phyloP scores from a whole-genome alignment of 2,113 vertebrate species.

The Pandion haliaetus region DNA sequence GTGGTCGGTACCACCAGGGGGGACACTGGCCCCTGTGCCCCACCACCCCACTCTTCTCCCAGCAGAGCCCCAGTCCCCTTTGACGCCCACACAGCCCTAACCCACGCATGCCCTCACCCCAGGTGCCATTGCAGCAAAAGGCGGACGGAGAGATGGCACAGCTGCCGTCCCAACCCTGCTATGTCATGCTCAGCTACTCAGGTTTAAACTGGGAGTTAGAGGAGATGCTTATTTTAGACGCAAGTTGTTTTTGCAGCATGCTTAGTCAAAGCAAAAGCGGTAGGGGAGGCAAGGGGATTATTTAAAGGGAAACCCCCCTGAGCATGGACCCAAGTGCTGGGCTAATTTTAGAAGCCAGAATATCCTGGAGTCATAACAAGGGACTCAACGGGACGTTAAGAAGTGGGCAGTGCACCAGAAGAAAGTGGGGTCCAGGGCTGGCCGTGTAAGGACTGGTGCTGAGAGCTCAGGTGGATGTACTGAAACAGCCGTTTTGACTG shows the following conservation, averaged over 20 bases:
- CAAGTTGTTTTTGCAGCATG: constrained; percentile 65
- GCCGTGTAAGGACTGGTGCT: neutral
- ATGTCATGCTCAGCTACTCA: constrained; percentile 56
- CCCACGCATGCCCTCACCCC: rapidly evolving
- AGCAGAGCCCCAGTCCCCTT: neutral
- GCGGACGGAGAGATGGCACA: neutral
- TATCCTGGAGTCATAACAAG: neutral
- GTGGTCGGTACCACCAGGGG: neutral
- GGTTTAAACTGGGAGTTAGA: constrained; percentile 64
- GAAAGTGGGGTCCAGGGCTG: neutral
- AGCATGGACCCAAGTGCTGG: neutral
- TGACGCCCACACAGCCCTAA: neutral
- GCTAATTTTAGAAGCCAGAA: constrained; percentile 37
- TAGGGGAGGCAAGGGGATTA: neutral
- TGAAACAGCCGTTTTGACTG: neutral
- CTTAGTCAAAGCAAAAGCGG: neutral
- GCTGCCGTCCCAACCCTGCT: constrained; percentile 34
- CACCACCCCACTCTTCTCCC: neutral
- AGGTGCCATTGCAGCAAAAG: neutral
- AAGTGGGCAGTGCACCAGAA: neutral
- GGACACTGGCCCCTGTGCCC: neutral
- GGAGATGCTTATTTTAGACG: constrained; percentile 72
- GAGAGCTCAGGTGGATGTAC: neutral
- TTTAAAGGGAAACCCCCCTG: constrained; percentile 61
- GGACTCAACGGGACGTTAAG: neutral